phyloP scores from a whole-genome alignment of 2,113 vertebrate species.

The Psittacara wagleri region DNA sequence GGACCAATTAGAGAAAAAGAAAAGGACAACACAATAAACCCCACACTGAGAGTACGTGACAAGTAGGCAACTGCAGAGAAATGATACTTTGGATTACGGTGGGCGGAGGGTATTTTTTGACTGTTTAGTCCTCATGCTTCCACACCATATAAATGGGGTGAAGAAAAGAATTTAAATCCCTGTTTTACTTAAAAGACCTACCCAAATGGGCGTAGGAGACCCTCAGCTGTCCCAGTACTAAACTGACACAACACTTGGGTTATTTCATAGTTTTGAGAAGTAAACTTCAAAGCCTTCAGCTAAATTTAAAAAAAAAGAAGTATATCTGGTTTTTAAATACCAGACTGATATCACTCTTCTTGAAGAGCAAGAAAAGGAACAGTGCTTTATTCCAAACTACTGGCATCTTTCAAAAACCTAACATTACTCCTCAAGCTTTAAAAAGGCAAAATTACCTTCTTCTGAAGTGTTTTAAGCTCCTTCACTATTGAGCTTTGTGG shows the following conservation, averaged over 20 bases:
- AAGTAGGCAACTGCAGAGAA: neutral
- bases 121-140: slow-evolving; percentile 33
- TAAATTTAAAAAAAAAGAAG: neutral
- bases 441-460: slow-evolving; percentile 10
- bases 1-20: neutral
- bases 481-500: neutral
- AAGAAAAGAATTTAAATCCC: neutral
- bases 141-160: neutral
- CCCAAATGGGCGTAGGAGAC: neutral
- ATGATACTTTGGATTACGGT: neutral
- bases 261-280: neutral
- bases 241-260: neutral
- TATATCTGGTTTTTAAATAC: neutral
- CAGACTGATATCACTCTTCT: neutral
- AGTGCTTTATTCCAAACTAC: neutral
- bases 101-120: neutral
- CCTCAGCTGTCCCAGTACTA: neutral
- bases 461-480: neutral
- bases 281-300: slow-evolving; percentile 30
- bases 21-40: neutral
- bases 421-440: neutral
- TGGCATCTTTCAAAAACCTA: neutral
- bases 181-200: slow-evolving; percentile 32
- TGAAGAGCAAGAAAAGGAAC: neutral
- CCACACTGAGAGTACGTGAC: slow-evolving; percentile 14